These are phyloP conservation scores for Cromileptes altivelis DNA, from an alignment of 2,113 vertebrate genomes.

Conservation along the genomic window DNA sequence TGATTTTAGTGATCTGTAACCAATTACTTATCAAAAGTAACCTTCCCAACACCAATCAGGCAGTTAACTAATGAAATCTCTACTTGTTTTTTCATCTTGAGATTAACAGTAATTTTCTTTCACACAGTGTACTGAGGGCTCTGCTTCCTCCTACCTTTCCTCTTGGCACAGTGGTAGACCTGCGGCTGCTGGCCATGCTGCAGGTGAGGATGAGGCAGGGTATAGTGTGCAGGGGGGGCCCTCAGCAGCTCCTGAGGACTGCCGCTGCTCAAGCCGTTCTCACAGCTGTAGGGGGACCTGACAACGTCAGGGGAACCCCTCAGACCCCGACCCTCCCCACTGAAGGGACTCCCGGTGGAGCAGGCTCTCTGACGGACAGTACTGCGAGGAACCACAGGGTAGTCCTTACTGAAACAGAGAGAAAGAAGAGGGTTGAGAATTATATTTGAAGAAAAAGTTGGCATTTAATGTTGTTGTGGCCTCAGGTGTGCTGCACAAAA, in stretches of 20 bases:
- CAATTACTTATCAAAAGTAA: no score
- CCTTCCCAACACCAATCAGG: no score
- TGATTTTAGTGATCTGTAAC: no score
- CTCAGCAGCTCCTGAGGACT: constrained; percentile 90
- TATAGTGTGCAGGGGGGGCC: constrained; percentile 86
- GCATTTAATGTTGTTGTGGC: neutral
- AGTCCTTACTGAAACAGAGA: constrained; percentile 89
- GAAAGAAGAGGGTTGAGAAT: neutral
- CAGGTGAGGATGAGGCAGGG: constrained; percentile 84
- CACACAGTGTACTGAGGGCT: neutral
- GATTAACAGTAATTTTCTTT: neutral
- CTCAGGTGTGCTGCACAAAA: neutral
- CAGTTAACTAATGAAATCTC: neutral
- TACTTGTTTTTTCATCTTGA: neutral
- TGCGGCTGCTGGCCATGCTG: constrained; percentile 85
- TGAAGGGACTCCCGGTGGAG: constrained; percentile 91
- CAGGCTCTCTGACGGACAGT: constrained; percentile 91
- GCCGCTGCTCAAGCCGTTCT: constrained; percentile 87
- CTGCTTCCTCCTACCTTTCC: constrained; percentile 87
- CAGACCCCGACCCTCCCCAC: constrained; percentile 86
- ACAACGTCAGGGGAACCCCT: constrained; percentile 85
- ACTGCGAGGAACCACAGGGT: constrained; percentile 93
- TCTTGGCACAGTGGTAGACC: constrained; percentile 93
- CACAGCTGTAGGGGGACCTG: constrained; percentile 92
- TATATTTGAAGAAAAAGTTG: constrained; percentile 14